Conservation (phyloP, 2,113 vertebrate species). For the Rhinoderma darwinii region DNA sequence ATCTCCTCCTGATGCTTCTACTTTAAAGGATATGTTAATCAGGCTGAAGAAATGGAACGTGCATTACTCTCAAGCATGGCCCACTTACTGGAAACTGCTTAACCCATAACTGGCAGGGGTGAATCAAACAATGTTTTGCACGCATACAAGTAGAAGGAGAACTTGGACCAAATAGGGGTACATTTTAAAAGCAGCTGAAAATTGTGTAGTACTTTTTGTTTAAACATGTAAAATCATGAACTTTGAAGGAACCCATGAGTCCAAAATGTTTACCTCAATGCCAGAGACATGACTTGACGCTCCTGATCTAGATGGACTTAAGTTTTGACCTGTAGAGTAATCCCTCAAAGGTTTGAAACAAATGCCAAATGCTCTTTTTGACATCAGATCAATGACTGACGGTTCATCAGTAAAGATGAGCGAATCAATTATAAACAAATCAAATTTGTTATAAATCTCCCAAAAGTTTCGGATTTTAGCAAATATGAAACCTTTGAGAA, state of each 20-base stretch:
- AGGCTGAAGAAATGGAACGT: conserved; percentile 49
- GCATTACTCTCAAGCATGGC: conserved; percentile 54
- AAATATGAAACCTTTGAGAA: too few relatives aligned
- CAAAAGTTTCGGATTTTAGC: too few relatives aligned
- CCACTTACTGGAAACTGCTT: conserved; percentile 48
- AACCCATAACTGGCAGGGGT: conserved; percentile 17
- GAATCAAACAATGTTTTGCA: background rate
- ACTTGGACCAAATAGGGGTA: background rate
- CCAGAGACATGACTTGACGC: background rate
- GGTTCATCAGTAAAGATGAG: too few relatives aligned
- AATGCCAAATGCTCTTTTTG: too few relatives aligned
- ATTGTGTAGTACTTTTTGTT: background rate
- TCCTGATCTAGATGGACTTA: too few relatives aligned
- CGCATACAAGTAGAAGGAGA: background rate
- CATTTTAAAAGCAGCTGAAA: background rate
- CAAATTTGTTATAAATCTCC: too few relatives aligned
- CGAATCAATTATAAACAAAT: too few relatives aligned
- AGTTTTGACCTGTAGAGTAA: too few relatives aligned
- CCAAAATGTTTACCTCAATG: background rate
- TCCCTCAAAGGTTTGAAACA: too few relatives aligned
- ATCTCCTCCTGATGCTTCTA: conserved; percentile 58
- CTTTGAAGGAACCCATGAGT: background rate
- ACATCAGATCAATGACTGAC: too few relatives aligned
- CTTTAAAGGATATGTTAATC: conserved; percentile 59
- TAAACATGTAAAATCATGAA: background rate